Conservation (phyloP, 2,113 vertebrate species). For the Callipepla squamata region DNA sequence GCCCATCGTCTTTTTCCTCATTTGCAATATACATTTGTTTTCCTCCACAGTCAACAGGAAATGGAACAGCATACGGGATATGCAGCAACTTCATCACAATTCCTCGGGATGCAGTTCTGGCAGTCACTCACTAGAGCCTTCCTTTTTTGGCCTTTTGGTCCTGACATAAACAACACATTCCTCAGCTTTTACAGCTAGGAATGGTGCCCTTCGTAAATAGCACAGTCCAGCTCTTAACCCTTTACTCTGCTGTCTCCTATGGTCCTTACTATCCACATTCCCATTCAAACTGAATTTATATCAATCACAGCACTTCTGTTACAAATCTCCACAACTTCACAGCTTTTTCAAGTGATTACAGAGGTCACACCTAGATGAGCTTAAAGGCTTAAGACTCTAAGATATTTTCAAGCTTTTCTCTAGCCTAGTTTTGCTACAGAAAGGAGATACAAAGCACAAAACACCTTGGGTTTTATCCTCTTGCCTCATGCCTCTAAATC, state of each 20-base stretch:
- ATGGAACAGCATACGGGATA: rapidly evolving
- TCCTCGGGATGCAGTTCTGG: not conserved
- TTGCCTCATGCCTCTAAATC: not conserved
- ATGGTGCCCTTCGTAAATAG: not conserved
- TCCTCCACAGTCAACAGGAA: not conserved
- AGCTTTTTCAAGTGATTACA: not conserved
- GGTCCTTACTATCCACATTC: not conserved
- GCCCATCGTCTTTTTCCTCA: too few species aligned
- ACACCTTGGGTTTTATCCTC: not conserved
- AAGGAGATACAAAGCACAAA: not conserved
- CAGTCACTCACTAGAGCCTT: not conserved
- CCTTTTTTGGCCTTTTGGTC: not conserved
- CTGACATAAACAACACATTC: constrained; percentile 2
- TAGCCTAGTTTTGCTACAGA: not conserved
- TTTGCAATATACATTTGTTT: not conserved
- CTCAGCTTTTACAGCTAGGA: not conserved
- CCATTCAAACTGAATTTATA: not conserved
- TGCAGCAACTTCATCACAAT: not conserved
- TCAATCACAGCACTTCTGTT: not conserved
- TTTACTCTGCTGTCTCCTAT: not conserved
- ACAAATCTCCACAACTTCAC: not conserved
- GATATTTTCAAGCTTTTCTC: not conserved
- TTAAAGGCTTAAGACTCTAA: not conserved
- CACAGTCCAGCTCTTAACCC: not conserved
- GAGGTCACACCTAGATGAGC: not conserved